These are phyloP conservation scores for Sebastes aleutianus DNA, from an alignment of 2,797 vertebrate genomes.

Conservation along the genomic window DNA sequence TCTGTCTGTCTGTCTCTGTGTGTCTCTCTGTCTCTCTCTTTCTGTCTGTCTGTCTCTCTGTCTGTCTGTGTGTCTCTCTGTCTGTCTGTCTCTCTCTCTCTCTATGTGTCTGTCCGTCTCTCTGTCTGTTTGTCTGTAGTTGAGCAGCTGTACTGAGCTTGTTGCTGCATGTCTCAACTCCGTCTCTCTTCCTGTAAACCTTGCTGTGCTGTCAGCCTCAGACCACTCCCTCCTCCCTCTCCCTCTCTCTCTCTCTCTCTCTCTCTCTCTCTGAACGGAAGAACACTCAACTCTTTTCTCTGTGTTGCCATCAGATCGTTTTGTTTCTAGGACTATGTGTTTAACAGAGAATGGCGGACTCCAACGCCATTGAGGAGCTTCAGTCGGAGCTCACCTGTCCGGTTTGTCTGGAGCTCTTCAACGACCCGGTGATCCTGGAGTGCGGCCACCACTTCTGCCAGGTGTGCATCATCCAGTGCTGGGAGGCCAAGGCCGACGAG, in stretches of 20 bases:
- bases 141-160: background rate
- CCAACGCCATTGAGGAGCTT: conserved; percentile 76
- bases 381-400: conserved; percentile 81
- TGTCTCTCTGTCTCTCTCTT: too few relatives aligned
- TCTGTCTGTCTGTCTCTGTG: too few relatives aligned
- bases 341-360: conserved; percentile 69
- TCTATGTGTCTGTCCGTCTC: accelerated
- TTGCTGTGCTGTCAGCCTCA: conserved; percentile 3
- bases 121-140: too few relatives aligned
- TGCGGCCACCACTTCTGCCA: conserved; percentile 84
- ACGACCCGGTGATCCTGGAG: conserved; percentile 79
- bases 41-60: too few relatives aligned
- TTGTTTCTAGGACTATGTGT: conserved; percentile 41
- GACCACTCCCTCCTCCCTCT: conserved; percentile 52
- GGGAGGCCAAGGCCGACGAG: conserved; percentile 79
- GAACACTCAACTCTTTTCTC: background rate
- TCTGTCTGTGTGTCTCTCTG: too few relatives aligned
- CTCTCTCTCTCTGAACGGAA: conserved; percentile 5
- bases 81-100: too few relatives aligned
- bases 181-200: conserved; percentile 28
- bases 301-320: background rate
- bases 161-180: conserved; percentile 39
- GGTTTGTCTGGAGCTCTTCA: conserved; percentile 81
- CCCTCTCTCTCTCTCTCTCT: conserved; percentile 4
- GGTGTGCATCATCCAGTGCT: conserved; percentile 79